phyloP scores from a whole-genome alignment of 2,113 vertebrate genomes.

The Platichthys stellatus region DNA sequence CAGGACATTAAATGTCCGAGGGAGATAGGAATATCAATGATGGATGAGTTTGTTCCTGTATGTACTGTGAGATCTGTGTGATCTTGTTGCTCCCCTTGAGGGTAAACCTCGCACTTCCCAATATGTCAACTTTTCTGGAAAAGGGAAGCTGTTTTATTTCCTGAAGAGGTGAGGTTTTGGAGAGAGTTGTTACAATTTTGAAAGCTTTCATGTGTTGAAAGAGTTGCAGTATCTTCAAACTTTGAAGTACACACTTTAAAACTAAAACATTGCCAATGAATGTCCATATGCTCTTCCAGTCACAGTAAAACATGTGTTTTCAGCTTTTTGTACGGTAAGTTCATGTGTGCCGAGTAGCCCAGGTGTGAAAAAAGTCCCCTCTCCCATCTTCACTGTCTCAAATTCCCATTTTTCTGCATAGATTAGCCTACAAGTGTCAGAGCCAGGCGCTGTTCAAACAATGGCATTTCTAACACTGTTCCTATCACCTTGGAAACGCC shows the following conservation, averaged over 20 bases:
- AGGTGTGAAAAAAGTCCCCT: constrained; percentile 32
- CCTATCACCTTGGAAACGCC: constrained; percentile 76
- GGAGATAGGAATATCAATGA: constrained; percentile 70
- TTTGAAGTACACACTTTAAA: background rate
- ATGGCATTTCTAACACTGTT: constrained; percentile 77
- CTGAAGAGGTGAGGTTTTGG: constrained; percentile 4
- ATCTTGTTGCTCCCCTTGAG: constrained; percentile 38
- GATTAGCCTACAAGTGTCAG: constrained; percentile 69
- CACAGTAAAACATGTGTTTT: background rate
- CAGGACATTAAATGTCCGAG: constrained; percentile 90
- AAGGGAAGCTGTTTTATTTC: constrained; percentile 16
- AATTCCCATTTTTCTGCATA: constrained; percentile 59
- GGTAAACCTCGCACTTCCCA: constrained; percentile 37
- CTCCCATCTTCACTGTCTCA: constrained; percentile 48
- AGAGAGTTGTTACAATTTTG: background rate
- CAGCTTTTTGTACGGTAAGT: constrained; percentile 21
- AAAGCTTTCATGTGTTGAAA: background rate
- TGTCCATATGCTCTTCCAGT: background rate
- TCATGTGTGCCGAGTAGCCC: constrained; percentile 16
- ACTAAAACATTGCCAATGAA: constrained; percentile 11
- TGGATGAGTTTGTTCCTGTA: constrained; percentile 70
- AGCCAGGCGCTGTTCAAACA: constrained; percentile 67
- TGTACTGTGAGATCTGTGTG: constrained; percentile 63
- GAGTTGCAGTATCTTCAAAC: background rate
- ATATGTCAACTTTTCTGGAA: constrained; percentile 54